phyloP scores from a whole-genome alignment of 2,888 invertebrate genomes.

The Lycophotia porphyrea region DNA sequence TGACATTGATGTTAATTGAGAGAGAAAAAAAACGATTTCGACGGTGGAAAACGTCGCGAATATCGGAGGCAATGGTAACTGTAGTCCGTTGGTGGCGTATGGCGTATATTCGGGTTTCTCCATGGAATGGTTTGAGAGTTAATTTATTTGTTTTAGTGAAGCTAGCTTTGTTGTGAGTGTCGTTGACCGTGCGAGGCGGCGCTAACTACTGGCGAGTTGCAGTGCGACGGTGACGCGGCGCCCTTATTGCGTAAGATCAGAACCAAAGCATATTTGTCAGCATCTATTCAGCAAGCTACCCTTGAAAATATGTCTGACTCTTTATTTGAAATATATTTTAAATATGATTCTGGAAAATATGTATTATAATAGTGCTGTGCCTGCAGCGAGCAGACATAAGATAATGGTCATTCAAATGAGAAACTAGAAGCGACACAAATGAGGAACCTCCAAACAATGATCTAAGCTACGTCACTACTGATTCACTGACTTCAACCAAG shows the following conservation, averaged over 20 bases:
- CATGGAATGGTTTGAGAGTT: constrained; percentile 80
- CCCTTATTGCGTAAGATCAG: constrained; percentile 36
- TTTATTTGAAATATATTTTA: not conserved
- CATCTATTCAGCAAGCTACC: not conserved
- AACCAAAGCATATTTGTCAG: constrained; percentile 31
- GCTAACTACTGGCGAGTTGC: constrained; percentile 79
- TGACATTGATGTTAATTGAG: constrained; percentile 73
- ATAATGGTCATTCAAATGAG: not conserved
- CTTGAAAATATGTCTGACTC: not conserved
- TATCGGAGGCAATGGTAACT: constrained; percentile 71
- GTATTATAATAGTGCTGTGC: not conserved
- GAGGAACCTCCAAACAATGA: not conserved
- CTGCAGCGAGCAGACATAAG: not conserved
- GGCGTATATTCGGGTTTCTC: constrained; percentile 57
- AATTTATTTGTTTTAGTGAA: constrained; percentile 88
- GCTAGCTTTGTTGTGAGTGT: constrained; percentile 84
- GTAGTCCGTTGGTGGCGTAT: constrained; percentile 58
- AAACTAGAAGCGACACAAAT: not conserved
- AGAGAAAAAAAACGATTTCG: constrained; percentile 67
- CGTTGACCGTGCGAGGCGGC: constrained; percentile 76
- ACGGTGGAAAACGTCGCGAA: constrained; percentile 87
- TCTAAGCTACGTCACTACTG: not conserved
- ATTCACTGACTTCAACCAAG: not conserved
- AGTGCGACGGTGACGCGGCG: constrained; percentile 67
- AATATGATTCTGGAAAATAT: not conserved